Base-by-base conservation (phyloP, 2,888 invertebrate species). In the Eurytoma adleriae region DNA sequence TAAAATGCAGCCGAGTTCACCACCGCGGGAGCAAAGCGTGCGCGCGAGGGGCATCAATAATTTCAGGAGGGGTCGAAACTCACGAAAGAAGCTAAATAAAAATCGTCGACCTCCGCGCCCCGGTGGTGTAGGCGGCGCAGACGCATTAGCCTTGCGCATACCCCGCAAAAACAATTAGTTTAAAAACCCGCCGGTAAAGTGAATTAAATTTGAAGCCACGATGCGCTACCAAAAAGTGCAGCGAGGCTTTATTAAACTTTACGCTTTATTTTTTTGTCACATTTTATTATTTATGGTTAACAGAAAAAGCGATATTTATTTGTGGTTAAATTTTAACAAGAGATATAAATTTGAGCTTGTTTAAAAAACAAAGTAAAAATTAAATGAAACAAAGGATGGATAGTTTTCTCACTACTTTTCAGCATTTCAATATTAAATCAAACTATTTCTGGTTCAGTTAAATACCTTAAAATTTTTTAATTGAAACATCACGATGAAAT, bases 1-100 rank as follows among this genome's bases (percentile, higher is more conserved):
- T 78, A 78, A 78, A 78, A 61, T 24, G 27, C 73, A 59, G 68
- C 68, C 14, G 78, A 78, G 78, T 68, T 72, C 57, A 59, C 66
- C 48, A 13, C 16, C 56, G 64, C 66, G 62, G 2, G 54, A 3
- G 24, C 30, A n/a, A 10, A 20, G 13, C 62, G 27, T 24, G 27
- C 54, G 67, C 20, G 50, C 20, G 13, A 18, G 24, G 50, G 50
- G 50, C 67, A 50, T 20, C 50, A 12, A 67, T 50, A 67, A 67
- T 50, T 67, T 50, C 24, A 59, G 12, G 59, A 54, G 54, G 54
- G 54, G 54, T n/a, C 62, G 30, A 24, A 13, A 40, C 18, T 18
- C 18, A 24, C 59, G 12, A 24, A 20, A 24, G 40, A 61, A 61
- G 16, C n/a, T n/a, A n/a, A 66, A 50, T 48, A 67, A 67, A 67